phyloP scores from a whole-genome alignment of 2,113 vertebrate genomes.

The Chaenogobius annularis region DNA sequence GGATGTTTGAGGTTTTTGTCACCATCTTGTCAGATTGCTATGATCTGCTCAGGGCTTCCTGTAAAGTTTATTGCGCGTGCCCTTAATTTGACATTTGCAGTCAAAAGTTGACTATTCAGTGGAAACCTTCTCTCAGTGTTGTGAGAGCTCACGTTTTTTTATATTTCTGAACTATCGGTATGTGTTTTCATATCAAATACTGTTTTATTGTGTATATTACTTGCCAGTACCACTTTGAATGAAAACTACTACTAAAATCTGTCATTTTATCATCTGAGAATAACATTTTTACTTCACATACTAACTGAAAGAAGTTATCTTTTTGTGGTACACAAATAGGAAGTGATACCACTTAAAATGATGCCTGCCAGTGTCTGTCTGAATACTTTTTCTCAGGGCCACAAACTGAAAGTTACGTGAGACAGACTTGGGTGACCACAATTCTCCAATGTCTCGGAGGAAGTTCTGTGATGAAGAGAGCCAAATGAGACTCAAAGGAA shows the following conservation, averaged over 20 bases:
- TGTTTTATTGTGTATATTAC: background rate
- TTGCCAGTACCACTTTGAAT: background rate
- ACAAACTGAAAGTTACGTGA: slow-evolving; percentile 22
- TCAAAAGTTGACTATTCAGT: slow-evolving; percentile 11
- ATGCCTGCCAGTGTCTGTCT: slow-evolving; percentile 33
- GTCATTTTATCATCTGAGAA: background rate
- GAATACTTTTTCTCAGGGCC: slow-evolving; percentile 40
- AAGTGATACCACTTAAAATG: slow-evolving; percentile 45
- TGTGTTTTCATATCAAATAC: background rate
- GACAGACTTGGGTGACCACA: slow-evolving; percentile 45
- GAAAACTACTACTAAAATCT: background rate
- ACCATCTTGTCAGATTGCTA: slow-evolving; percentile 21
- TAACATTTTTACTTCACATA: background rate
- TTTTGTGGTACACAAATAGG: slow-evolving; percentile 42
- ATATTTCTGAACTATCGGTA: background rate
- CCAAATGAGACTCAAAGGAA: slow-evolving; percentile 49
- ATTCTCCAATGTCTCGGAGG: slow-evolving; percentile 40
- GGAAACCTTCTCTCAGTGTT: background rate
- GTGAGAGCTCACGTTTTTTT: background rate
- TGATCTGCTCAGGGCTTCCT: slow-evolving; percentile 55
- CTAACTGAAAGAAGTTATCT: slow-evolving; percentile 12
- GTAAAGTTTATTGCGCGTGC: slow-evolving; percentile 40
- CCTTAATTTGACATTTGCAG: slow-evolving; percentile 16
- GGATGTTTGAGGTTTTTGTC: slow-evolving; percentile 65
- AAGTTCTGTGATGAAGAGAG: slow-evolving; percentile 38